Evolutionary conservation across 2,888 invertebrate genomes (phyloP).

Genomic region (Linnaemya vulpina): DNA sequence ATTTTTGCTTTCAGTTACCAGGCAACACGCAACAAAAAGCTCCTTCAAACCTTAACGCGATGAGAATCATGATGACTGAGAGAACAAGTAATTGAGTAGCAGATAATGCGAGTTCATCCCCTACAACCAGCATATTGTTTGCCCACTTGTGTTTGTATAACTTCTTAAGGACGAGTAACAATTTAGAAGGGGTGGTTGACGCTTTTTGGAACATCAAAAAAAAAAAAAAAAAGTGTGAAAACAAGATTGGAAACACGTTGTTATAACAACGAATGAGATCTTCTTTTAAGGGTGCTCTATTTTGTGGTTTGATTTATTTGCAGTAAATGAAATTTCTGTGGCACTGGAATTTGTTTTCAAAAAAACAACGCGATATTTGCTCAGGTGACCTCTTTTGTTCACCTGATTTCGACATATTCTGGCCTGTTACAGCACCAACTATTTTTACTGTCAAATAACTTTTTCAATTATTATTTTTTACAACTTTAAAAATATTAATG

Average conservation of each 20-base stretch:
- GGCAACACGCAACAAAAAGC: slow-evolving; percentile 22
- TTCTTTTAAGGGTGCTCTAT: not conserved
- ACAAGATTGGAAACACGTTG: not conserved
- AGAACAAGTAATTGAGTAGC: slow-evolving; percentile 42
- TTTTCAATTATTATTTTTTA: too few species aligned
- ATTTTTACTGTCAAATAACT: not conserved
- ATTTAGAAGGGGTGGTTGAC: slow-evolving; percentile 1
- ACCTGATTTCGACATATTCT: slow-evolving; percentile 24
- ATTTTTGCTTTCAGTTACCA: not conserved
- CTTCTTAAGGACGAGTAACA: slow-evolving; percentile 9
- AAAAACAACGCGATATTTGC: slow-evolving; percentile 7
- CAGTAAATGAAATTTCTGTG: not conserved
- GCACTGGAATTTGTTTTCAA: not conserved
- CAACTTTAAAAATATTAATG: too few species aligned
- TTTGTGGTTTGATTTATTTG: slow-evolving; percentile 6
- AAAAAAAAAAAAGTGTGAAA: not conserved
- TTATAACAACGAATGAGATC: not conserved
- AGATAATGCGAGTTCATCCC: slow-evolving; percentile 20
- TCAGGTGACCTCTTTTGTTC: slow-evolving; percentile 34
- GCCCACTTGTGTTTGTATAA: slow-evolving; percentile 36
- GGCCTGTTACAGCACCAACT: not conserved
- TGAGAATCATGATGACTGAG: slow-evolving; percentile 21
- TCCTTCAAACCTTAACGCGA: not conserved
- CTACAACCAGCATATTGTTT: not conserved
- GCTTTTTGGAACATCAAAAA: not conserved